phyloP scores from a whole-genome alignment of 2,113 vertebrate genomes.

The Laticauda colubrina region DNA sequence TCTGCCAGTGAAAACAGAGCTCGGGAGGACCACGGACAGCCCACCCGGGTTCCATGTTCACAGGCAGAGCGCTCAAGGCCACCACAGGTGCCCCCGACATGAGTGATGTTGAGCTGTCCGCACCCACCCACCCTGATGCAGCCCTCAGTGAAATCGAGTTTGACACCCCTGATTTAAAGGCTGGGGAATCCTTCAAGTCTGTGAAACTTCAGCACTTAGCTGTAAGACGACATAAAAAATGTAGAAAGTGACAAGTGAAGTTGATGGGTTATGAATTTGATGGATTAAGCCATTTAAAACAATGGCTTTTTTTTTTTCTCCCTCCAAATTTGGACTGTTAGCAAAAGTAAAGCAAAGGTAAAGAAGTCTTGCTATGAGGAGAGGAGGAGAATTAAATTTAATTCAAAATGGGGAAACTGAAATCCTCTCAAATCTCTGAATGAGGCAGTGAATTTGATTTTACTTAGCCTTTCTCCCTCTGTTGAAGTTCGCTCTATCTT shows the following conservation, averaged over 20 bases:
- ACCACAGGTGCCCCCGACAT: too few species aligned
- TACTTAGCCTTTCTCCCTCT: too few species aligned
- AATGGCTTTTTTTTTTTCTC: not conserved
- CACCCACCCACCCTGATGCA: too few species aligned
- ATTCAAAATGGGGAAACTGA: not conserved
- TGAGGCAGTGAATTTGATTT: not conserved
- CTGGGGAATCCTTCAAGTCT: not conserved
- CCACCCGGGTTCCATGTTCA: too few species aligned
- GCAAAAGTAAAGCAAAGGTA: too few species aligned
- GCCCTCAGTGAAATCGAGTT: too few species aligned
- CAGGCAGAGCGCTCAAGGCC: too few species aligned
- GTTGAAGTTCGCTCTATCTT: not conserved
- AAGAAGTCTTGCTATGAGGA: not conserved
- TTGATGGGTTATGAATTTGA: not conserved
- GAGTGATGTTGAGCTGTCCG: too few species aligned
- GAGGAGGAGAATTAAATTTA: not conserved
- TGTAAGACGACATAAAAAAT: not conserved
- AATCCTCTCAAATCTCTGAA: not conserved
- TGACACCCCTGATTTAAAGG: not conserved
- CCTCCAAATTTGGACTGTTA: fast-evolving
- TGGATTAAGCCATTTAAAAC: not conserved
- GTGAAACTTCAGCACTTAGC: not conserved
- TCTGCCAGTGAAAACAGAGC: too few species aligned
- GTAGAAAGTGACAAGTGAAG: not conserved
- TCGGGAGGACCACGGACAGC: too few species aligned